Percentiles rank a stretch among this genome's conserved stretches.
Evolutionary conservation across 2,797 vertebrate genomes (phyloP).

Genomic region (Chaetophractus vellerosus): DNA sequence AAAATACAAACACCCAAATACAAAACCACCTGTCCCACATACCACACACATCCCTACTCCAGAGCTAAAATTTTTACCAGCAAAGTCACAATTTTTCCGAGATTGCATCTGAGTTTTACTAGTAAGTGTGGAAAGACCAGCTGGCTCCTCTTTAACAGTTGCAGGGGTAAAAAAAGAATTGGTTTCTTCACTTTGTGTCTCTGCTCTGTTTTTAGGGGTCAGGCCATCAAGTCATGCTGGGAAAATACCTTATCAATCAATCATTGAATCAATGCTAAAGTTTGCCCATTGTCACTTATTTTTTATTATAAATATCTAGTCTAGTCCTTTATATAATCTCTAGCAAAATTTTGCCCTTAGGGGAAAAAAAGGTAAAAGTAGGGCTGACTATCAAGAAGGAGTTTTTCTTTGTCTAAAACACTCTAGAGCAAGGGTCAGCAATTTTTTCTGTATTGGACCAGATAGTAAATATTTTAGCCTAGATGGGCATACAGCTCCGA

Average conservation of each 20-base stretch:
- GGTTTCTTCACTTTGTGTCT: slow-evolving; percentile 48
- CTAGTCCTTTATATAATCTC: neutral
- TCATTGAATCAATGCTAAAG: neutral
- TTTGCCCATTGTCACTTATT: neutral
- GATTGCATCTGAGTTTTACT: neutral
- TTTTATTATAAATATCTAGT: slow-evolving; percentile 39
- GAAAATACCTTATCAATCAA: neutral
- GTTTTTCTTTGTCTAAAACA: neutral
- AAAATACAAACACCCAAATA: neutral
- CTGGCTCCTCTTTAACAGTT: slow-evolving; percentile 15
- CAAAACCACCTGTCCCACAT: neutral
- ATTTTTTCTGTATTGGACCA: neutral
- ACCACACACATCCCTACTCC: too few species aligned
- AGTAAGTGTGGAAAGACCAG: neutral
- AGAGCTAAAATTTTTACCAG: neutral
- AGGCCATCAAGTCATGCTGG: neutral
- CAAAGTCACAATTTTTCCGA: neutral
- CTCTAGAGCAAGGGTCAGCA: neutral
- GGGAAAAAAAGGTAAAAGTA: neutral
- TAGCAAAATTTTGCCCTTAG: slow-evolving; percentile 38
- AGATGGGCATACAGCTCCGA: neutral
- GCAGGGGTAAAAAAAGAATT: neutral
- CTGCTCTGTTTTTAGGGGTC: slow-evolving; percentile 35
- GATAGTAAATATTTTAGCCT: neutral
- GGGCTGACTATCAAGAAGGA: neutral